Evolutionary conservation across 2,888 invertebrate species (phyloP).

Genomic region (Eupeodes luniger): DNA sequence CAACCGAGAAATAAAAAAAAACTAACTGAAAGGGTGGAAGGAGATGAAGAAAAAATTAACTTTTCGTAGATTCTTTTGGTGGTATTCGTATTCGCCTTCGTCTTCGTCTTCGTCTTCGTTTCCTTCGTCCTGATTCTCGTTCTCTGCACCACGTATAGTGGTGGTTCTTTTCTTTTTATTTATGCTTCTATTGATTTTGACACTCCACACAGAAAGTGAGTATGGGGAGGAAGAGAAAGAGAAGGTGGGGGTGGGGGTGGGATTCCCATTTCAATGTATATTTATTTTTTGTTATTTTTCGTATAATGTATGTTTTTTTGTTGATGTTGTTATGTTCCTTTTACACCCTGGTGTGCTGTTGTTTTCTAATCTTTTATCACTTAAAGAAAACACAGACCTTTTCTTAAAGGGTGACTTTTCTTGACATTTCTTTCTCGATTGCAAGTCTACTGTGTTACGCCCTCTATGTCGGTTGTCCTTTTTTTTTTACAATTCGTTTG

Average conservation of each 20-base stretch:
- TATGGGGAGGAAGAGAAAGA: neutral
- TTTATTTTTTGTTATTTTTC: neutral
- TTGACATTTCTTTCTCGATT: conserved; percentile 43
- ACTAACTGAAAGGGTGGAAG: neutral
- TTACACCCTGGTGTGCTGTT: conserved; percentile 33
- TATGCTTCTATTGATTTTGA: conserved; percentile 62
- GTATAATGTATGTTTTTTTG: conserved; percentile 43
- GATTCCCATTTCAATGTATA: conserved; percentile 45
- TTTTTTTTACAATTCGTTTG: conserved; percentile 49
- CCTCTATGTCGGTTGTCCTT: conserved; percentile 30
- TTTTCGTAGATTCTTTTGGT: conserved; percentile 63
- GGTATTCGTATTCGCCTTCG: conserved; percentile 37
- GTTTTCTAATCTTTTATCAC: conserved; percentile 56
- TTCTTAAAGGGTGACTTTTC: conserved; percentile 50
- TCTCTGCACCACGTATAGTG: neutral
- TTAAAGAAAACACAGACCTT: conserved; percentile 58
- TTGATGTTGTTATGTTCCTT: conserved; percentile 27
- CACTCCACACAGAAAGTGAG: conserved; percentile 45
- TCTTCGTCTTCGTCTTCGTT: neutral
- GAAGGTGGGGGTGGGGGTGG: neutral
- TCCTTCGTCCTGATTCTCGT: neutral
- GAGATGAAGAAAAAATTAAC: conserved; percentile 42
- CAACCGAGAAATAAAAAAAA: neutral
- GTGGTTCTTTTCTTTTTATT: conserved; percentile 23
- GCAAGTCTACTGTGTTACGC: conserved; percentile 31